Evolutionary conservation across 2,797 vertebrate genomes (phyloP), one percentile per base, ranked within the genome.

Genomic region (Characodon lateralis): DNA sequence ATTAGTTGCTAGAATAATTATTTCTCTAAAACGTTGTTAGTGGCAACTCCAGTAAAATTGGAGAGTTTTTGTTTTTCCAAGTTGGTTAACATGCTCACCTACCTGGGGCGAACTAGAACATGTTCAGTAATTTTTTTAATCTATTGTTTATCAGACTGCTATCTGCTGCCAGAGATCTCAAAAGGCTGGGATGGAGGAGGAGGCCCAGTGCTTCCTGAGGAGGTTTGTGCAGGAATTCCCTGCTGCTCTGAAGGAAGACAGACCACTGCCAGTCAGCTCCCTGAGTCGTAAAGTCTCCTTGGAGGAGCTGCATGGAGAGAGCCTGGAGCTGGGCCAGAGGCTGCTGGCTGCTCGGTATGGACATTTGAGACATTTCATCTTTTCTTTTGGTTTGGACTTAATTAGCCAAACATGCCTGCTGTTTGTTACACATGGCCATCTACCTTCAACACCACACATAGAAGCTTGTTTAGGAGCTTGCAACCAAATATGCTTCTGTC

Each of bases 261-360:
- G 91, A n/a, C 87, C 90, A 0, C 80, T 96, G 78, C 97, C 96
- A 0, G 88, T 95, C 89, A 90, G 79, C 55, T 89, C 90, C 0
- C 90, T 90, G 0, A 97, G 95, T 84, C 69, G 74, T 0, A 83
- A 2, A 6, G 86, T 97, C 58, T 95, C 93, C 71, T 82, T 78
- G 78, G 95, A 95, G 12, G 97, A 99, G 90, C 88, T 96, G 41
- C 94, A 89, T 5, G 97, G 96, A 0, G 96, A 97, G 86, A 93
- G 97, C 85, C 87, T 93, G 5, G 97, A 97, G 20, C 80, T 96
- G 82, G 96, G 93, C 0, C 74, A 96, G 65, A 85, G 93, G 75
- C 94, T 98, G 78, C 92, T 98, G 81, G 77, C 84, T 59, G 90
- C 88, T 85, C 96, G 97, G 98, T 98, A 71, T 35, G 58, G 48